These are phyloP conservation scores for Litoditis marina DNA, from an alignment of 2,888 invertebrate genomes.

Conservation along the genomic window DNA sequence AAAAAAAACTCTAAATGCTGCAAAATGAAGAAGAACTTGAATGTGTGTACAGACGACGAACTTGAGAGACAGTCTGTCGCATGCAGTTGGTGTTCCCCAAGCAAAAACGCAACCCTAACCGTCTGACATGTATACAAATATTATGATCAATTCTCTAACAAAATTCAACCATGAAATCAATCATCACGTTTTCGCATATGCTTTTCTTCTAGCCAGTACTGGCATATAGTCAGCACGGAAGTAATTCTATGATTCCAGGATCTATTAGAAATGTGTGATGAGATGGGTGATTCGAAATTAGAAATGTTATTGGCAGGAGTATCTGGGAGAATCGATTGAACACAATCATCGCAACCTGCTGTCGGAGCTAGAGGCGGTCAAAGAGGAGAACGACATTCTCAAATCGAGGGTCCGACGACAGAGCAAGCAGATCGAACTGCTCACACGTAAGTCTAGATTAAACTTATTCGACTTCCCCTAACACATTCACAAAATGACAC, in stretches of 20 bases:
- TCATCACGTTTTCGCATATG: not conserved
- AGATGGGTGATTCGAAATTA: too few species aligned
- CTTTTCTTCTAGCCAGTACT: not conserved
- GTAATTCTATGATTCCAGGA: not conserved
- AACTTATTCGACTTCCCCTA: not conserved
- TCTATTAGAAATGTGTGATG: not conserved
- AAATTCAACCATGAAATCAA: not conserved
- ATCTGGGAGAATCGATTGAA: conserved; percentile 52
- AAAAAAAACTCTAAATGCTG: too few species aligned
- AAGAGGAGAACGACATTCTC: conserved; percentile 55
- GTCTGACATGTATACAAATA: too few species aligned
- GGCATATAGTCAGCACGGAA: not conserved
- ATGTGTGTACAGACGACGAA: too few species aligned
- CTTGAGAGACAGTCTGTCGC: too few species aligned
- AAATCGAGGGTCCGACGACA: conserved; percentile 53
- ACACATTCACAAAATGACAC: not conserved
- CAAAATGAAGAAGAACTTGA: too few species aligned
- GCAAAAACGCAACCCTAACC: too few species aligned
- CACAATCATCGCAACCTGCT: conserved; percentile 43
- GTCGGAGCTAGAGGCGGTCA: conserved; percentile 46
- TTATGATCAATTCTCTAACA: not conserved
- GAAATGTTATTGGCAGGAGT: conserved; percentile 29
- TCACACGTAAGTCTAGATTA: conserved; percentile 38
- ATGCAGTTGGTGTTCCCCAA: too few species aligned
- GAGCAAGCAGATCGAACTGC: conserved; percentile 53